Evolutionary conservation across 2,888 invertebrate species (phyloP), one percentile per base, ranked within the genome.

Genomic region (Nasonia oneida): DNA sequence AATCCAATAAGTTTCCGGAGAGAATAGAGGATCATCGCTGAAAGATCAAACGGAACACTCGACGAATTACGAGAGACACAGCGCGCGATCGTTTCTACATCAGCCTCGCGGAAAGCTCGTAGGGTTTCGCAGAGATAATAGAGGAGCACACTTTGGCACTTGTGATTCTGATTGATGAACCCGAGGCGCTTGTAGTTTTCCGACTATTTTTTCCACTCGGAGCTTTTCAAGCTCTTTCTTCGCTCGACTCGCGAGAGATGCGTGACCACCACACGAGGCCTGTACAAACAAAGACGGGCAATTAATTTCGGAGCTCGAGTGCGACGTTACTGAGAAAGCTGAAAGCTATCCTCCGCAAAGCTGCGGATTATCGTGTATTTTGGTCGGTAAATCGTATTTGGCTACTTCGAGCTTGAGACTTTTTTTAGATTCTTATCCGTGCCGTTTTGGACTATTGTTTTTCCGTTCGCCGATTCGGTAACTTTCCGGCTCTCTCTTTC

Each of bases 251-350:
- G 64, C 8, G 67, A 29, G 29, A 29, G 29, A 29, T 12, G 33
- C n/a, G n/a, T n/a, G 29, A 67, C 33, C 70, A 5, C 33, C 37
- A 70, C 10, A 8, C 8, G 47, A 47, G 47, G 12, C 37, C 15
- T 70, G 53, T 53, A 70, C 33, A 70, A 70, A 70, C 70, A 70
- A 37, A 5, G 37, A 70, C 6, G 33, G 15, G 70, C n/a, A 37
- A 70, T 70, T 37, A 70, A 67, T 67, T 67, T 67, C 33, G 14
- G 33, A 67, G 67, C 50, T 53, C 15, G 50, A 53, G 50, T 33
- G 33, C 67, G 33, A 33, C 33, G 33, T 67, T 53, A 53, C 50
- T 14, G 29, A 3, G 67, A 67, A 33, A 23, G 67, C 67, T 53
- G 50, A 14, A 15, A 53, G 50, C 0, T 15, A 53, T 15, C 50